Base-by-base conservation (phyloP, 35 echinoderm and acorn worm species). In the Acanthaster planci region DNA sequence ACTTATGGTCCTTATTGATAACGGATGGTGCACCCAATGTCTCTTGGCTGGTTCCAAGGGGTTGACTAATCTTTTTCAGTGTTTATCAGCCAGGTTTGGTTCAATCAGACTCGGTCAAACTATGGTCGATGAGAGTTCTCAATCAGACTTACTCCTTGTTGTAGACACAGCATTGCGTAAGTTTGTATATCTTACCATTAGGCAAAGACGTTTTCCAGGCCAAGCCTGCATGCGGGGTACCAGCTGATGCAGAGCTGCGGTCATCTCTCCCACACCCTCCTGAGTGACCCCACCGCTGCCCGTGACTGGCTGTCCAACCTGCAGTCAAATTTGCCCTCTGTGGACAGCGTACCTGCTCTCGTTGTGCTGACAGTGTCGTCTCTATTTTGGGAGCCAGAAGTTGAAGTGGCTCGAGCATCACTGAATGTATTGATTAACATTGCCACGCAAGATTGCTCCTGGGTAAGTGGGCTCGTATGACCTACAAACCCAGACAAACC, bases 351-450 rank as follows among this genome's bases (percentile, higher is more conserved):
- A 9, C 38, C 80, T 26, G 27, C 37, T 37, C 5, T 83, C 7
- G 30, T 83, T 21, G 56, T 57, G 56, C 34, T 39, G 38, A 14
- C 58, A 30, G 80, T 83, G 52, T 37, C 52, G 2, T 56, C 80
- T 9, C 30, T 47, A 32, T 51, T 81, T 19, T 52, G 40, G 42
- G 40, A 27, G 51, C 16, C 21, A 9, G 78, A 21, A 30, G 21
- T 0, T 1, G 51, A 31, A 31, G 29, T 81, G 27, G 78, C 32
- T 29, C 40, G n/a, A 6, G 29, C 42, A 51, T 38, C 78, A 10
- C 51, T 81, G 18, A 32, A 81, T 27, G 78, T 81, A 3, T 52
- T 81, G 23, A 52, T 81, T 27, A 19, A 16, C 5, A 81, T 81
- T 81, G 78, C 78, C 23, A 81, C 6, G 51, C 50, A 32, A n/a